Percentiles rank a stretch among this genome's conserved stretches.
Conservation (phyloP, 92 coral and sea anemone species). For the Metridium senile region DNA sequence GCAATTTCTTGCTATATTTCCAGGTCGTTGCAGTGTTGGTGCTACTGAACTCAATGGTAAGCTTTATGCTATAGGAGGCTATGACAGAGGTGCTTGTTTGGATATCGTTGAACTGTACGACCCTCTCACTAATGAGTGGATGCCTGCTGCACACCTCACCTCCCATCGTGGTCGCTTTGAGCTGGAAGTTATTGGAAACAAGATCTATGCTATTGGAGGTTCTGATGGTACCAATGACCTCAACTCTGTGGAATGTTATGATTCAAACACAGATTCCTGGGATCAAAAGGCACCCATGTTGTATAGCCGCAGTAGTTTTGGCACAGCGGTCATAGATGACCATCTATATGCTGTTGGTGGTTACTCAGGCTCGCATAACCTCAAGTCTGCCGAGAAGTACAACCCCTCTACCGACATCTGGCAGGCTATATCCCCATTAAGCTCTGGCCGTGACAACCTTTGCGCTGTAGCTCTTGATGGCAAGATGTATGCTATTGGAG, state of each 20-base stretch:
- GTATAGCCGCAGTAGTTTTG: conserved; percentile 88
- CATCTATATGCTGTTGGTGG: conserved; percentile 88
- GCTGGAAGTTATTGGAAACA: conserved; percentile 63
- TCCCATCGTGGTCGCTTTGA: conserved; percentile 86
- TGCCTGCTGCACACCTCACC: conserved; percentile 71
- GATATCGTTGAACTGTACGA: conserved; percentile 84
- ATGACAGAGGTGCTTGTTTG: conserved; percentile 95
- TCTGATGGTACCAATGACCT: conserved; percentile 89
- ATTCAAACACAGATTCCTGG: conserved; percentile 74
- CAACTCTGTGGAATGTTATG: conserved; percentile 82
- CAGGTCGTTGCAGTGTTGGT: conserved; percentile 99
- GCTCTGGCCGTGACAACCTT: conserved; percentile 85
- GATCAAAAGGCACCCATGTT: conserved; percentile 69
- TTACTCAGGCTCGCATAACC: conserved; percentile 75
- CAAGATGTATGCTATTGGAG: conserved; percentile 90
- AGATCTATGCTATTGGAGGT: conserved; percentile 94
- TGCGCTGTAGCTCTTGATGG: conserved; percentile 85
- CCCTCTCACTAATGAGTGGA: conserved; percentile 83
- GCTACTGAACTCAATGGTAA: conserved; percentile 83
- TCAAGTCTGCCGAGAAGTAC: conserved; percentile 78
- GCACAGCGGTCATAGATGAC: conserved; percentile 70
- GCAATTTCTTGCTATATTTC: neutral
- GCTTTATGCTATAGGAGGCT: conserved; percentile 95
- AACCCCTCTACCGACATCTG: conserved; percentile 64
- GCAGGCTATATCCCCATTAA: conserved; percentile 72